Percentiles rank a stretch among this genome's conserved stretches.
Conservation (phyloP, 2,888 invertebrate species). For the Heliconius charithonia region DNA sequence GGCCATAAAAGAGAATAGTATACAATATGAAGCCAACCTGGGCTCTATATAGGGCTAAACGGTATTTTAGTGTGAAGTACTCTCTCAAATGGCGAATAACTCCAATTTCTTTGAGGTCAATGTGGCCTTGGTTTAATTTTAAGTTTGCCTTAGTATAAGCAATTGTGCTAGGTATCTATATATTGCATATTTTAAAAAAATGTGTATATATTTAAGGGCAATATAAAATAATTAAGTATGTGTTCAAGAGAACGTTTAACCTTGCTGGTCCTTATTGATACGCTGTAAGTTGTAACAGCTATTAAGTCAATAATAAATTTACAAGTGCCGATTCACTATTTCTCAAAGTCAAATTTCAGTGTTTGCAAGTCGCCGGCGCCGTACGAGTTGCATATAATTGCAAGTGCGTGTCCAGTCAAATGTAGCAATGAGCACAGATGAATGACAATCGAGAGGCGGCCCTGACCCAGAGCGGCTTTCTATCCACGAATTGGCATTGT, state of each 20-base stretch:
- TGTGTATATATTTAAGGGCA: too few species aligned
- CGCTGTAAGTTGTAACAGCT: not conserved
- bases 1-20: too few species aligned
- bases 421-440: constrained; percentile 41
- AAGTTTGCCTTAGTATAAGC: too few species aligned
- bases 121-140: too few species aligned
- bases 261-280: constrained; percentile 23
- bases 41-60: too few species aligned
- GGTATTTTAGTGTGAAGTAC: too few species aligned
- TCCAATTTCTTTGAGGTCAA: too few species aligned
- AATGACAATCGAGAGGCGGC: constrained; percentile 46
- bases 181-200: too few species aligned
- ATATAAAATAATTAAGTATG: not conserved
- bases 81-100: too few species aligned
- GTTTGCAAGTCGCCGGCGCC: constrained; percentile 13
- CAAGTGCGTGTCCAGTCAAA: constrained; percentile 32
- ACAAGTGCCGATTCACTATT: constrained; percentile 29
- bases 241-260: constrained; percentile 25
- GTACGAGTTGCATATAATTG: constrained; percentile 30
- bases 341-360: constrained; percentile 30
- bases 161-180: too few species aligned
- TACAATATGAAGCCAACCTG: too few species aligned
- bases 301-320: constrained; percentile 35
- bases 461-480: constrained; percentile 48
- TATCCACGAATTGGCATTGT: constrained; percentile 38